Percentiles rank a stretch among this genome's conserved stretches.
Evolutionary conservation across 2,797 vertebrate genomes (phyloP).

Genomic region (Lithobates pipiens): DNA sequence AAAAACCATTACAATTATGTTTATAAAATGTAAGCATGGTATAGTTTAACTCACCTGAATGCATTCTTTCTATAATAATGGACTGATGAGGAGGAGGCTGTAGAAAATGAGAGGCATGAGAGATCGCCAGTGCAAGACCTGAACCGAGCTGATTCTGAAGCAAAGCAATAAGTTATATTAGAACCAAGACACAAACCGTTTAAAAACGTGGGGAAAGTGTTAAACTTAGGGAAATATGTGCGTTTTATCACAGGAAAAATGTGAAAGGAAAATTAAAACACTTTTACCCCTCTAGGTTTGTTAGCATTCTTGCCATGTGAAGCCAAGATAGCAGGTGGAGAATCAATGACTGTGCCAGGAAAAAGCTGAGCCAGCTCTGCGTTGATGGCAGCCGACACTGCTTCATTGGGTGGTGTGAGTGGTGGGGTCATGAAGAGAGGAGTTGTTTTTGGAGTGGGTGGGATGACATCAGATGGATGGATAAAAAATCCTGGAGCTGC

Average conservation of each 20-base stretch:
- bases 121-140: constrained; percentile 94
- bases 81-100: constrained; percentile 98
- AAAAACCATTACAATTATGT: not conserved
- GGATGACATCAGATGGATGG: constrained; percentile 97
- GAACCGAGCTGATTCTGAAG: constrained; percentile 90
- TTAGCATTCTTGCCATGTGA: constrained; percentile 91
- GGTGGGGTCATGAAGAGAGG: constrained; percentile 99
- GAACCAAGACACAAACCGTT: constrained; percentile 45
- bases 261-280: too few species aligned
- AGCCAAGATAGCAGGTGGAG: constrained; percentile 91
- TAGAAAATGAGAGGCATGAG: constrained; percentile 97
- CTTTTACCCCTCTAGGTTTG: constrained; percentile 87
- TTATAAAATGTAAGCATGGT: not conserved
- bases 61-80: constrained; percentile 99
- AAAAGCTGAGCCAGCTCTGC: constrained; percentile 97
- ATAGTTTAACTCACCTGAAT: constrained; percentile 86
- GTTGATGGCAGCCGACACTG: constrained; percentile 94
- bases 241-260: too few species aligned
- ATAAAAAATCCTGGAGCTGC: constrained; percentile 96
- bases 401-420: constrained; percentile 96
- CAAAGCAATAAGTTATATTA: constrained; percentile 5
- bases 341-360: constrained; percentile 93
- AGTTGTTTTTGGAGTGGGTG: constrained; percentile 97
- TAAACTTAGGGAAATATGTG: too few species aligned
- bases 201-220: not conserved